Percentiles rank a stretch among this genome's conserved stretches.
phyloP scores from a whole-genome alignment of 2,888 invertebrate genomes.

The Brachyopa scutellaris region DNA sequence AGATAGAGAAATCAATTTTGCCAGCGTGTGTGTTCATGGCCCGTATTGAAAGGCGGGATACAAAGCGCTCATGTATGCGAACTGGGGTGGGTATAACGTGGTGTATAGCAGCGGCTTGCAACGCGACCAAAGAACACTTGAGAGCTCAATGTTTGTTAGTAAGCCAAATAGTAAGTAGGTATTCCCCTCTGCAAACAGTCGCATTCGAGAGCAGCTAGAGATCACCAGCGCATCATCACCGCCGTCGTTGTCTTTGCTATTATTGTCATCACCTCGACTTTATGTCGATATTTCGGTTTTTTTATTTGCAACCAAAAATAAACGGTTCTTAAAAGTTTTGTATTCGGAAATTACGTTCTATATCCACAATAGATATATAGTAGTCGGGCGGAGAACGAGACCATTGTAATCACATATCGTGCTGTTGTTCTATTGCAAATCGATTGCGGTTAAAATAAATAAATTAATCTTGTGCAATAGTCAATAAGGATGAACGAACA shows the following conservation, averaged over 20 bases:
- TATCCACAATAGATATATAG: conserved; percentile 56
- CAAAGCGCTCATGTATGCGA: conserved; percentile 12
- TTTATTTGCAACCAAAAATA: conserved; percentile 70
- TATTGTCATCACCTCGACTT: conserved; percentile 72
- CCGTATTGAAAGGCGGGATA: conserved; percentile 55
- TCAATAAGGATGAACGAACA: conserved; percentile 69
- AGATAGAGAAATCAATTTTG: conserved; percentile 23
- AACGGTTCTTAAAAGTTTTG: conserved; percentile 72
- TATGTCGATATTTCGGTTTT: conserved; percentile 70
- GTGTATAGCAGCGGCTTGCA: conserved; percentile 59
- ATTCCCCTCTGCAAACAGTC: conserved; percentile 83
- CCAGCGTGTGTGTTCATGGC: conserved; percentile 15
- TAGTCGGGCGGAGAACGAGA: conserved; percentile 61
- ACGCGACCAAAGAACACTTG: conserved; percentile 78
- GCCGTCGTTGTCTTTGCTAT: conserved; percentile 73
- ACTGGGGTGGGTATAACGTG: conserved; percentile 67
- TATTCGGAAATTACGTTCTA: conserved; percentile 72
- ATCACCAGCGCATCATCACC: conserved; percentile 81
- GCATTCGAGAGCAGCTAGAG: conserved; percentile 82
- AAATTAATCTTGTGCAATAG: conserved; percentile 72
- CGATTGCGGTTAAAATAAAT: conserved; percentile 72
- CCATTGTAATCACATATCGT: conserved; percentile 68
- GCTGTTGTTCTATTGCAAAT: conserved; percentile 68
- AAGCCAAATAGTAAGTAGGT: conserved; percentile 83
- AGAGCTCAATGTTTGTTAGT: conserved; percentile 82